Conservation (phyloP, 2,797 vertebrate species). For the Bradypodion ventrale region DNA sequence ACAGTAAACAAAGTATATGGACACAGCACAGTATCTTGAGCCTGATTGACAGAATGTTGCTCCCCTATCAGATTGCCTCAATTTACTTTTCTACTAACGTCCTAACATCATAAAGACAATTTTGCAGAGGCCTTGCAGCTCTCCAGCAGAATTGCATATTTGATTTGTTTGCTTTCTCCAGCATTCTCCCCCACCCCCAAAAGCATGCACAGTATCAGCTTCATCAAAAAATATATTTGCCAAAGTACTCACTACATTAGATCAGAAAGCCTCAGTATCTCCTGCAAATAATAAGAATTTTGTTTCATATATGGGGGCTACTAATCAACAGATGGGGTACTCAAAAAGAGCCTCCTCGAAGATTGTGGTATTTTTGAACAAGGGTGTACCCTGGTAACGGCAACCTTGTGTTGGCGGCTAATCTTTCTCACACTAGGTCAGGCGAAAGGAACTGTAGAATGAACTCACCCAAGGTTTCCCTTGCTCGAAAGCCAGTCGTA, state of each 20-base stretch:
- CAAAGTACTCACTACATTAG: conserved; percentile 53
- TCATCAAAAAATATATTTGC: conserved; percentile 68
- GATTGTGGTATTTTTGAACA: too few species aligned
- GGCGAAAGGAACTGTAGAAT: too few species aligned
- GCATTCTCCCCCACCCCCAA: conserved; percentile 38
- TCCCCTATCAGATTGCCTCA: conserved; percentile 79
- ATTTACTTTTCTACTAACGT: conserved; percentile 82
- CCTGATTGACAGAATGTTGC: conserved; percentile 81
- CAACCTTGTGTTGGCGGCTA: too few species aligned
- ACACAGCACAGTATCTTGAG: conserved; percentile 79
- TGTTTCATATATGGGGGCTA: too few species aligned
- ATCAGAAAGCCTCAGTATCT: conserved; percentile 37
- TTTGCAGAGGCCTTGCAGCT: conserved; percentile 67
- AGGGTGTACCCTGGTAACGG: too few species aligned
- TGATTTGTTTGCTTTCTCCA: conserved; percentile 77
- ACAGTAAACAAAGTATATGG: conserved; percentile 85
- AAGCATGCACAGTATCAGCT: conserved; percentile 67
- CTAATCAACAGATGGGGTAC: too few species aligned
- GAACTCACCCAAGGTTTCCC: too few species aligned
- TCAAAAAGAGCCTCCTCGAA: too few species aligned
- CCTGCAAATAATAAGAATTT: conserved; percentile 38
- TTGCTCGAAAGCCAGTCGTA: too few species aligned
- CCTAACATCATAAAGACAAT: conserved; percentile 70
- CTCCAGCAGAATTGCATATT: conserved; percentile 65
- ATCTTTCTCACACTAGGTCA: too few species aligned